Evolutionary conservation across 2,113 vertebrate genomes (phyloP).

Genomic region (Sebastes schlegelii): DNA sequence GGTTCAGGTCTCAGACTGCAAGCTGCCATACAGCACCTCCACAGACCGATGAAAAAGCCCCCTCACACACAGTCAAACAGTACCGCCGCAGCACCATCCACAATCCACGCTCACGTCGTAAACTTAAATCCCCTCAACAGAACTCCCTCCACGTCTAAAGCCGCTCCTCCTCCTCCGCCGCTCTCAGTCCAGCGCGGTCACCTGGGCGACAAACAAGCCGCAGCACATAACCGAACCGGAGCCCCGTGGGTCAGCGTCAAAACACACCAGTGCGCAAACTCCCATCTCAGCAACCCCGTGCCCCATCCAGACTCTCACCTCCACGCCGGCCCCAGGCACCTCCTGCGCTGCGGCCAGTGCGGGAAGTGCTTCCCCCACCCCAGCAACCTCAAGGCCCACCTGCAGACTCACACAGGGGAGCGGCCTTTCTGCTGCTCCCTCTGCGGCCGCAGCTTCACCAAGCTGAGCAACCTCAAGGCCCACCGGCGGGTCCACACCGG

Average conservation of each 20-base stretch:
- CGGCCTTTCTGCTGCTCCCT: constrained; percentile 83
- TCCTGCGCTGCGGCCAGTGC: constrained; percentile 81
- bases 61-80: constrained; percentile 33
- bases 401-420: constrained; percentile 82
- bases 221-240: constrained; percentile 53
- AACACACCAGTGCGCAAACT: constrained; percentile 61
- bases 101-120: constrained; percentile 43
- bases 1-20: constrained; percentile 50
- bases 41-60: constrained; percentile 63
- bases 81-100: constrained; percentile 21
- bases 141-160: constrained; percentile 72
- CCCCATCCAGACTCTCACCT: constrained; percentile 51
- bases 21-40: constrained; percentile 62
- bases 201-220: constrained; percentile 48
- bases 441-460: constrained; percentile 86
- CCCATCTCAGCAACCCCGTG: constrained; percentile 37
- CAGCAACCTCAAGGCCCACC: constrained; percentile 83
- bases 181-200: constrained; percentile 62
- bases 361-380: constrained; percentile 84
- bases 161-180: constrained; percentile 19
- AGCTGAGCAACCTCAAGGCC: constrained; percentile 85
- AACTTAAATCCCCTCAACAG: constrained; percentile 61
- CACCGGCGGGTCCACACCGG: constrained; percentile 84
- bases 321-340: constrained; percentile 43
- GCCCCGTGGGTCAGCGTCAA: constrained; percentile 59